Evolutionary conservation across 2,888 invertebrate genomes (phyloP).

Genomic region (Drosophila kanekoi): DNA sequence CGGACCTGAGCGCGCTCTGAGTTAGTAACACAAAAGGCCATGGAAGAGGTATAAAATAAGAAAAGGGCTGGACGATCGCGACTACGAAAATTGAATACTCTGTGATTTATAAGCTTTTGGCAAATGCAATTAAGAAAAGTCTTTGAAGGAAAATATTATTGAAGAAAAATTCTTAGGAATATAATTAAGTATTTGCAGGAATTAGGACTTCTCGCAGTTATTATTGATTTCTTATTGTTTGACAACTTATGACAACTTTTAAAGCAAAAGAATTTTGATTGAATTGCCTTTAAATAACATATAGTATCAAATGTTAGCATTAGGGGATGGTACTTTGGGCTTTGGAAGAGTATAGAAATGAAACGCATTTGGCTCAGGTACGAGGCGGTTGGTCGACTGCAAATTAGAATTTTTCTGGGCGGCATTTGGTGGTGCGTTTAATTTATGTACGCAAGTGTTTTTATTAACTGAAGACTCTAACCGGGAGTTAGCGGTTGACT

Average conservation of each 20-base stretch:
- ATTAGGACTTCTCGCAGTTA: no score
- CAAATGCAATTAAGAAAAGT: background rate
- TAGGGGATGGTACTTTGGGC: background rate
- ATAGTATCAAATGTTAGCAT: background rate
- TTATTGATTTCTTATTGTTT: no score
- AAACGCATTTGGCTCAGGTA: slow-evolving; percentile 34
- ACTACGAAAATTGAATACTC: slow-evolving; percentile 17
- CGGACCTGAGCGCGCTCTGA: slow-evolving; percentile 60
- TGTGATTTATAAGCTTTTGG: background rate
- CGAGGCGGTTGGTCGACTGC: slow-evolving; percentile 41
- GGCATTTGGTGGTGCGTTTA: slow-evolving; percentile 55
- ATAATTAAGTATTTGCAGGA: no score
- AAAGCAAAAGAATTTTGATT: no score
- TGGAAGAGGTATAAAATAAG: slow-evolving; percentile 19
- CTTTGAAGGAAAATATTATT: background rate
- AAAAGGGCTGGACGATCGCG: background rate
- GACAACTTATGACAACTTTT: no score
- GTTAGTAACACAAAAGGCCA: slow-evolving; percentile 66
- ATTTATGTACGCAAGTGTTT: slow-evolving; percentile 71
- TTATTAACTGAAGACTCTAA: slow-evolving; percentile 46
- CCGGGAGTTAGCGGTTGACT: slow-evolving; percentile 25
- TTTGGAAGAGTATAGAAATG: slow-evolving; percentile 8
- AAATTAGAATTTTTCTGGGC: slow-evolving; percentile 72
- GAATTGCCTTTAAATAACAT: background rate
- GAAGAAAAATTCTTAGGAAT: background rate